Evolutionary conservation across 2,113 vertebrate species (phyloP), one percentile per base, ranked within the genome.

Genomic region (Pygoscelis adeliae): DNA sequence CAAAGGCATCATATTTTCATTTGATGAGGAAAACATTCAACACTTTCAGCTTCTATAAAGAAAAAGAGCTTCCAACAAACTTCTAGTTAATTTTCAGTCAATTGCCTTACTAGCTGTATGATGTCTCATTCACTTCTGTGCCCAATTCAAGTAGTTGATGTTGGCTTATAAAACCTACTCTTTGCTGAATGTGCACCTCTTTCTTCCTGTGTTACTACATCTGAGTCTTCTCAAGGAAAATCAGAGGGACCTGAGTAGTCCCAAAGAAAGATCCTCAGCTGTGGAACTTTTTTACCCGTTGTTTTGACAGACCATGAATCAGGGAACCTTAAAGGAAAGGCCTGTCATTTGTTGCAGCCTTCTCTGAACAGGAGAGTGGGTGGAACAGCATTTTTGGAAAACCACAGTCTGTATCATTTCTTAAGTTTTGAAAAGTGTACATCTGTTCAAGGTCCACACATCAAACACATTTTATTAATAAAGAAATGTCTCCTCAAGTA

Each of bases 301-400:
- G 47, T 90, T 93, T 93, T 87, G 73, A 91, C 78, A 95, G 81
- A 85, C 7, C 26, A 47, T 91, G 95, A 72, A 80, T 93, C 61
- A 81, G 32, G 7, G 32, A 87, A 81, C 46, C n/a, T 61, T 96
- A 87, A 52, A 87, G n/a, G 66, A 69, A 93, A 87, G 15, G 34
- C 85, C 44, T 91, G 66, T 76, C 44, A 53, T 91, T 84, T 85
- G 38, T 61, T 90, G n/a, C 61, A 84, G 44, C 67, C 23, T 79
- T 93, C 59, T 74, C 69, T 87, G 73, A 91, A 61, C 23, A 87
- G 26, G 11, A 69, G 3, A 90, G 44, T 40, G 49, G 21, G 69
- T 69, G 61, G 65, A 87, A 80, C 16, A 61, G 21, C 40, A 61
- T 71, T 93, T 95, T 55, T 79, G 7, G 83, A 87, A 92, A 92